These are phyloP conservation scores for Ectropis grisescens DNA, from an alignment of 1,140 invertebrate genomes.

Conservation along the genomic window DNA sequence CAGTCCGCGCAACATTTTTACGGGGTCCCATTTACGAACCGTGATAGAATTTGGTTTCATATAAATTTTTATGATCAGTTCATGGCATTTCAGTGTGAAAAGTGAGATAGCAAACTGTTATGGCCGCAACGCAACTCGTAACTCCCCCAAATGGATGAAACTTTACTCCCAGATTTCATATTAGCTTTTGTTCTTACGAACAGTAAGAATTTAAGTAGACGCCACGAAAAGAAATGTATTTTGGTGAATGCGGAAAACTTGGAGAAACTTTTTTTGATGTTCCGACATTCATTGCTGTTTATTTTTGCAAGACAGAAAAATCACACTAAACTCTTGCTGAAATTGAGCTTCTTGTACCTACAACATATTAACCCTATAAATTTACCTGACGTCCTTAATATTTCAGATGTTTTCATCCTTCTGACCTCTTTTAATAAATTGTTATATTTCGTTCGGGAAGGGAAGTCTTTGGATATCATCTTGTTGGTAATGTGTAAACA, in stretches of 20 bases:
- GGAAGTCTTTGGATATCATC: constrained; percentile 13
- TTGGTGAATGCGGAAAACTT: neutral
- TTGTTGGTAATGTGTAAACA: constrained; percentile 11
- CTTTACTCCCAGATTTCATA: too few species aligned
- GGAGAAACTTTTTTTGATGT: constrained; percentile 6
- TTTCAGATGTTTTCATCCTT: constrained; percentile 60
- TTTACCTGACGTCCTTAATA: constrained; percentile 60
- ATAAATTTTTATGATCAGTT: constrained; percentile 22
- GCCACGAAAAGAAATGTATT: too few species aligned
- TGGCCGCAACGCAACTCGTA: neutral
- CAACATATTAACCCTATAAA: constrained; percentile 66
- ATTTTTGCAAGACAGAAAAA: constrained; percentile 35
- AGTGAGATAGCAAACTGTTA: constrained; percentile 1
- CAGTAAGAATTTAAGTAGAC: too few species aligned
- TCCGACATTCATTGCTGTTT: constrained; percentile 13
- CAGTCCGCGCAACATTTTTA: constrained; percentile 20
- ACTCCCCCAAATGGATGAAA: too few species aligned
- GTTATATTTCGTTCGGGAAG: constrained; percentile 27
- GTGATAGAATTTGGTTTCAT: constrained; percentile 31
- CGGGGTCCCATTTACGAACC: constrained; percentile 25
- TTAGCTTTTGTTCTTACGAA: too few species aligned
- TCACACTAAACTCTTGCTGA: constrained; percentile 39
- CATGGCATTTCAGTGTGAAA: constrained; percentile 5
- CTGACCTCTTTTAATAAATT: constrained; percentile 60
- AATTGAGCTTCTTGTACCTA: constrained; percentile 42